Percentiles rank a stretch among this genome's conserved stretches.
Conservation (phyloP, 1,140 invertebrate species). For the Pectinophora gossypiella region DNA sequence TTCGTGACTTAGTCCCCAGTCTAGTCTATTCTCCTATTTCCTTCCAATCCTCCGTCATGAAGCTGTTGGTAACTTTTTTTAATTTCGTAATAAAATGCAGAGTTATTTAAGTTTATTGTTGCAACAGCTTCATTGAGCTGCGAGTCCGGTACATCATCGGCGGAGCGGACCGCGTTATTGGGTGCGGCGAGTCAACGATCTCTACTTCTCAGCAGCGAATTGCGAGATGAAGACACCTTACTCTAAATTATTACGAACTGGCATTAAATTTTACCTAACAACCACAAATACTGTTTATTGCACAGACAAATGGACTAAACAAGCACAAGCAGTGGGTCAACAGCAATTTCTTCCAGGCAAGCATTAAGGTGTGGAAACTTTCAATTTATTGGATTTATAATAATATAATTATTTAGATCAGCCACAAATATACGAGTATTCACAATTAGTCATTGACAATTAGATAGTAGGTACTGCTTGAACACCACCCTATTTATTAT, state of each 20-base stretch:
- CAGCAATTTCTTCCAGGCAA: too few relatives aligned
- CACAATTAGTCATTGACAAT: too few relatives aligned
- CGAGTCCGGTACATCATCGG: constrained; percentile 72
- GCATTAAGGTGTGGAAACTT: too few relatives aligned
- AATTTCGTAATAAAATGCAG: neutral
- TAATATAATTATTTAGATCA: too few relatives aligned
- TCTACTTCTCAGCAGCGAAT: constrained; percentile 56
- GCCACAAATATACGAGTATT: too few relatives aligned
- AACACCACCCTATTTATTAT: too few relatives aligned
- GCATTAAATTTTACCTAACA: too few relatives aligned
- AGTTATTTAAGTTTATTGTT: constrained; percentile 13
- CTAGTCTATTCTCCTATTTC: neutral
- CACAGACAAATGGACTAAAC: too few relatives aligned
- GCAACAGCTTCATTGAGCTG: constrained; percentile 71
- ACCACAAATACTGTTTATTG: too few relatives aligned
- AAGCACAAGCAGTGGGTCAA: too few relatives aligned
- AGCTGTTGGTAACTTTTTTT: neutral
- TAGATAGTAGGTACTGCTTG: too few relatives aligned
- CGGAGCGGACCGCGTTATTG: constrained; percentile 69
- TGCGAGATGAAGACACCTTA: constrained; percentile 68
- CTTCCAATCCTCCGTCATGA: neutral
- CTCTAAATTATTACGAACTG: constrained; percentile 50
- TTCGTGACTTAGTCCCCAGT: neutral
- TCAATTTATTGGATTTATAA: too few relatives aligned
- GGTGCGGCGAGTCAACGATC: constrained; percentile 62